These are phyloP conservation scores for Physeter macrocephalus DNA, from an alignment of 2,113 vertebrate genomes.

Conservation along the genomic window DNA sequence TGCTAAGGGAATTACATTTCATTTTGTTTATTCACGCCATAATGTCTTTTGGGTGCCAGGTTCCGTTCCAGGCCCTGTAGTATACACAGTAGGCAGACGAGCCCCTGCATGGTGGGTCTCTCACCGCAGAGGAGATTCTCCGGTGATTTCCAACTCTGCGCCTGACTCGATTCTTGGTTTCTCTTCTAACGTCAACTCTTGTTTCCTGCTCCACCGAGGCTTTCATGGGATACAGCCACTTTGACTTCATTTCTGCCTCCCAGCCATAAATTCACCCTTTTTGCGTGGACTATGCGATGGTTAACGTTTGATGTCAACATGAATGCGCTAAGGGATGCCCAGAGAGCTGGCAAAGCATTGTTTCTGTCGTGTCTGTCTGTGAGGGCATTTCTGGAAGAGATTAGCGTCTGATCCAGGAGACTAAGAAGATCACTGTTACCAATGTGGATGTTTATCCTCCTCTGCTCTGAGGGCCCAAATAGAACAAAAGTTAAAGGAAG, in stretches of 20 bases:
- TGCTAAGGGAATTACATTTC: neutral
- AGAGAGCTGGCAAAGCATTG: neutral
- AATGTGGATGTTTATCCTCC: accelerated
- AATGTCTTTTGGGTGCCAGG: neutral
- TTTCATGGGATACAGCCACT: accelerated
- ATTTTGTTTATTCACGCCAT: neutral
- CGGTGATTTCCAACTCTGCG: too few species aligned
- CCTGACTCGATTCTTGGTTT: neutral
- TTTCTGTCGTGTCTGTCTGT: neutral
- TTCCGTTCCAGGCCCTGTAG: neutral
- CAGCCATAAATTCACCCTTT: neutral
- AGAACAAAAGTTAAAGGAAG: neutral
- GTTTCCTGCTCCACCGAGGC: neutral
- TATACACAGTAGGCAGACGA: accelerated
- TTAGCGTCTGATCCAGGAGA: neutral
- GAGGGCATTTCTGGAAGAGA: neutral
- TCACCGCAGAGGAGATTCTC: neutral
- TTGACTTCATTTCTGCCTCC: neutral
- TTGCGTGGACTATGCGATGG: neutral
- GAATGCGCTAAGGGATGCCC: neutral
- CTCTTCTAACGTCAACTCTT: neutral
- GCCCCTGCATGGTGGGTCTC: neutral
- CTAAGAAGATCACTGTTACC: neutral
- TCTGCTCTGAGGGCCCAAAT: neutral
- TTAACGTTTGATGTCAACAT: neutral